Evolutionary conservation across 2,888 invertebrate genomes (phyloP), one percentile per base, ranked within the genome.

Genomic region (Julus scanicus): DNA sequence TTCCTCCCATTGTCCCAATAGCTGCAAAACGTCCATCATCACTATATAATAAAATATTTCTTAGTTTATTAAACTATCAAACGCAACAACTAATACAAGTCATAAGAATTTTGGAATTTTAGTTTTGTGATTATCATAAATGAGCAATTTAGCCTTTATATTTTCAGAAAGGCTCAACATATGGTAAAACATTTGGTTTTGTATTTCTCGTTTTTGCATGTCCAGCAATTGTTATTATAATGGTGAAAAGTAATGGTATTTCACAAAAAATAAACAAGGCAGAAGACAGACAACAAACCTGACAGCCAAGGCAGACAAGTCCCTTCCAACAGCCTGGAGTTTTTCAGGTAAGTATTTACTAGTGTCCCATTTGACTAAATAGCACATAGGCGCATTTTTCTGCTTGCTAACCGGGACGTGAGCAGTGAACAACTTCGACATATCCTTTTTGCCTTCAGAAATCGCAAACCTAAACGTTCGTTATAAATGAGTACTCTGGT

Each of bases 11-110:
- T 80, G 97, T 97, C 11, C 98, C 99, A 20, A 97, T 95, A 88
- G 97, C 97, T 1, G 98, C 94, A 93, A 97, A 99, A 89, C 96
- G 94, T 0, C 99, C 99, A 93, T 99, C 97, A 92, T 97, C 96
- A 89, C 97, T 94, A 63, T 40, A 80, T 83, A 39, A 39, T 80
- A 37, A 57, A 63, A 15, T 15, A 13, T 3, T 37, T 44, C 20
- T 83, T 83, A 71, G 49, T 40, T 84, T 37, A 40, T 20, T n/a
- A n/a, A n/a, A n/a, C n/a, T n/a, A n/a, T n/a, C n/a, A n/a, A n/a
- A n/a, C n/a, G n/a, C n/a, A n/a, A n/a, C n/a, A n/a, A 20, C 15
- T 17, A 57, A 17, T 57, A 17, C 17, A 4, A 15, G 57, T 57
- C 17, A 2, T 17, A 57, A 11, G 49, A 49, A 49, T 49, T 8